Percentiles rank a stretch among this genome's conserved stretches.
These are phyloP conservation scores for Colostygia pectinataria DNA, from an alignment of 2,888 invertebrate genomes.

Conservation along the genomic window DNA sequence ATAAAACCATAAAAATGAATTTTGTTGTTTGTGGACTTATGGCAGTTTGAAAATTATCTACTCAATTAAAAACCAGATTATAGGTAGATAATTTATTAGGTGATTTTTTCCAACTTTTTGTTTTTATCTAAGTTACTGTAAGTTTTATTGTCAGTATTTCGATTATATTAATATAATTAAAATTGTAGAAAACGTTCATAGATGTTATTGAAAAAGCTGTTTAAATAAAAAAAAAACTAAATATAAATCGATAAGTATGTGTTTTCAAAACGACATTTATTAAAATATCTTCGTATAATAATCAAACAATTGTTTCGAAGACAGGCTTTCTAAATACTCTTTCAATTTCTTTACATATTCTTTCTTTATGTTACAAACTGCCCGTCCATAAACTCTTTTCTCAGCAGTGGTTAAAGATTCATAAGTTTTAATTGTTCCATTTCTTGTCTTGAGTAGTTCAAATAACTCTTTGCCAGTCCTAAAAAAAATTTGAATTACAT, in stretches of 20 bases:
- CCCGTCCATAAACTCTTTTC: slow-evolving; percentile 51
- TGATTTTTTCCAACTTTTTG: no score
- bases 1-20: no score
- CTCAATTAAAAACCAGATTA: no score
- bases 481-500: slow-evolving; percentile 32
- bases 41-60: no score
- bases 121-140: neutral
- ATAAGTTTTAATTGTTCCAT: slow-evolving; percentile 4
- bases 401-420: slow-evolving; percentile 40
- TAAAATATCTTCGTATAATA: slow-evolving; percentile 50
- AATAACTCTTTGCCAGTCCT: slow-evolving; percentile 62
- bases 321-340: slow-evolving; percentile 61
- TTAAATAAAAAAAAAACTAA: neutral
- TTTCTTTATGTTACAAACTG: slow-evolving; percentile 54
- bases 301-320: slow-evolving; percentile 53
- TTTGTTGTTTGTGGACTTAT: no score
- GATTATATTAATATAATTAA: no score
- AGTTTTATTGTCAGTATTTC: no score
- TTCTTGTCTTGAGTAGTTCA: slow-evolving; percentile 42
- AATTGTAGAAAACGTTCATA: no score
- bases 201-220: no score
- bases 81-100: no score
- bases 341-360: slow-evolving; percentile 62
- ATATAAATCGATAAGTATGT: no score
- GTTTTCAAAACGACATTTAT: no score